Base-by-base conservation (phyloP, 2,888 invertebrate species). In the Noctuana brunneofusca region DNA sequence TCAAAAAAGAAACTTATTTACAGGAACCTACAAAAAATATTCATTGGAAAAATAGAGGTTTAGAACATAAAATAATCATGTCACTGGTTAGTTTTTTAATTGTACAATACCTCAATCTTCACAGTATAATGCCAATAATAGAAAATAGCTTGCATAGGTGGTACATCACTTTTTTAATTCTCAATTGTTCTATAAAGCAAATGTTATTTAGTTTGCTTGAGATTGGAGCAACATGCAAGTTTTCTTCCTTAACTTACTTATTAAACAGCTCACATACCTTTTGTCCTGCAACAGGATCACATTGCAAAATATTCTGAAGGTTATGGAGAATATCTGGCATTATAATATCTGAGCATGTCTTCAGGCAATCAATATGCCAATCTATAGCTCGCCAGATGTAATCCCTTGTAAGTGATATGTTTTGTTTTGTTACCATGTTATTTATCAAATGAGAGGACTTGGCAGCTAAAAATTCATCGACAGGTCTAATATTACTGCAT, bases 371-470 rank as follows among this genome's bases (percentile, higher is more conserved):
- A 46, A 90, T 74, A 58, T 90, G 86, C 92, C 92, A 93, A 6
- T 76, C 75, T 14, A 92, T 71, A 0, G 86, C 81, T 74, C 81
- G 84, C 54, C 70, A 73, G 3, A 92, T 69, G 41, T 78, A 79
- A 43, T 83, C 81, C 35, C 69, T 62, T 12, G 77, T 75, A 68
- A 92, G 80, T 65, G 82, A 79, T 20, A 94, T 75, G 71, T 91
- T 92, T 75, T 94, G 93, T 74, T 89, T 90, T 11, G 86, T 90
- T 41, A 93, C 67, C 16, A 94, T 80, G 68, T 89, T 92, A 63
- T 86, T 88, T 27, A 94, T 82, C 62, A 94, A 80, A 72, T 92
- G 92, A 68, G 94, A 93, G 65, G 92, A 87, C 84, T 94, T 94
- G 22, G 92, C 88, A 5, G 92, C 89, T 55, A 94, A 75, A 60